Evolutionary conservation across 2,797 vertebrate species (phyloP).

Genomic region (Cyclopterus lumpus): DNA sequence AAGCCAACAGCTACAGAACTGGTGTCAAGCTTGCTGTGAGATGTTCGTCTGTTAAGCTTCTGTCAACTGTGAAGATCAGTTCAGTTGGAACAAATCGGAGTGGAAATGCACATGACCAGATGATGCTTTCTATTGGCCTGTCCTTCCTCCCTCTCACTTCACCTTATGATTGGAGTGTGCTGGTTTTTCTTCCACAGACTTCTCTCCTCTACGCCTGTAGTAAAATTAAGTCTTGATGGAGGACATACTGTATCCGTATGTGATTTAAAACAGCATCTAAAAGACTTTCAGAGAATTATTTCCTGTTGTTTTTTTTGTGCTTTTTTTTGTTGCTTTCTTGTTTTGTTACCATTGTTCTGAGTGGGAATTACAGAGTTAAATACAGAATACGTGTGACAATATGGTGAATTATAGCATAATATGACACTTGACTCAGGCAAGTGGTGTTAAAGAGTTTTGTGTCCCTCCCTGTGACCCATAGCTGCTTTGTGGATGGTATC

Average conservation of each 20-base stretch:
- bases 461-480: constrained; percentile 66
- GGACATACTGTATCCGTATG: constrained; percentile 68
- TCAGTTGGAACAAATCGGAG: constrained; percentile 44
- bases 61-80: constrained; percentile 16
- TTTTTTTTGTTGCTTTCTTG: constrained; percentile 70
- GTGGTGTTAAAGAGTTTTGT: constrained; percentile 67
- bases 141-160: constrained; percentile 44
- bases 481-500: constrained; percentile 52
- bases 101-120: constrained; percentile 37
- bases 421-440: constrained; percentile 55
- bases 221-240: constrained; percentile 54
- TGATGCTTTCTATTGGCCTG: constrained; percentile 33
- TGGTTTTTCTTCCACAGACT: constrained; percentile 60
- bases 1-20: constrained; percentile 31
- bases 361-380: constrained; percentile 76
- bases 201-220: constrained; percentile 29
- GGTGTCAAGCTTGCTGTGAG: constrained; percentile 4
- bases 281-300: constrained; percentile 73
- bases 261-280: constrained; percentile 69
- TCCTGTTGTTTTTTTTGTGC: constrained; percentile 71
- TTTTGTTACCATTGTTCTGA: constrained; percentile 80
- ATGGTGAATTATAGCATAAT: constrained; percentile 75
- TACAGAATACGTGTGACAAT: constrained; percentile 72
- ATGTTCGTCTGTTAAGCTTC: constrained; percentile 9
- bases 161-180: constrained; percentile 31